Evolutionary conservation across 2,797 vertebrate species (phyloP).

Genomic region (Ateles fusciceps): DNA sequence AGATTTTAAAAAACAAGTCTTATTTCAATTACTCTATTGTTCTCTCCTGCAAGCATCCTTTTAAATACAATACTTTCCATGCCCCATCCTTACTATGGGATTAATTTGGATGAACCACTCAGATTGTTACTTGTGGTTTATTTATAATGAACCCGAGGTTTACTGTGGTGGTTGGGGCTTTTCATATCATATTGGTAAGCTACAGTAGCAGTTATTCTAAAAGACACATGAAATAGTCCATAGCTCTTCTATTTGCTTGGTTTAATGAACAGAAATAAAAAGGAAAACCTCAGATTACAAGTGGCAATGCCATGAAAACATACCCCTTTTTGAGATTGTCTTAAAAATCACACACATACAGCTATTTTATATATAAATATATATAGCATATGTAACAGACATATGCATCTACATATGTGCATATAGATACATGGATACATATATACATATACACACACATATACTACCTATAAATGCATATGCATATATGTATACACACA

Average conservation of each 20-base stretch:
- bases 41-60: neutral
- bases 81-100: neutral
- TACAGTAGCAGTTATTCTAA: neutral
- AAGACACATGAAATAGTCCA: conserved; percentile 5
- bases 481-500: neutral
- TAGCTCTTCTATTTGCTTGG: neutral
- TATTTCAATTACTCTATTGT: neutral
- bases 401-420: neutral
- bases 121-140: neutral
- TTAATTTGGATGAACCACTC: neutral
- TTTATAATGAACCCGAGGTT: neutral
- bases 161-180: neutral
- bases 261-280: neutral
- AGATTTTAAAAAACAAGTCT: neutral
- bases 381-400: neutral
- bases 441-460: neutral
- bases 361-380: neutral
- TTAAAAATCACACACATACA: neutral
- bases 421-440: neutral
- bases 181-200: neutral
- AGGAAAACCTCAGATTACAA: neutral
- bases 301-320: neutral
- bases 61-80: neutral
- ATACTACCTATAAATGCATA: neutral
- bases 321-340: neutral